phyloP scores from a whole-genome alignment of 2,888 invertebrate species.

The Dynastes maya region DNA sequence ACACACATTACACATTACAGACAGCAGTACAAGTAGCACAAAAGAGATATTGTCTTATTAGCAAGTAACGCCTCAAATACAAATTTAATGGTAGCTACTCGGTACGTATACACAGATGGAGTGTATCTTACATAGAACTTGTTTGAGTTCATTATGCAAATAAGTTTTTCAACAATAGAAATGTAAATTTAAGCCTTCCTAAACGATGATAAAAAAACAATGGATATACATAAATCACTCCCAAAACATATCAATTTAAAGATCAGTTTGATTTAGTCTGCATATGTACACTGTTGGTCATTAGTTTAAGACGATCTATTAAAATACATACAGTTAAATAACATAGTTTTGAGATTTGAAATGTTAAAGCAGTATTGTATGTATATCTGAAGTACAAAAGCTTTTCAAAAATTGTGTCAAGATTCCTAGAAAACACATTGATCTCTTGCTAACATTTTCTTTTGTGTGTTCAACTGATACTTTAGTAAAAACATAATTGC shows the following conservation, averaged over 20 bases:
- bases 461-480: no score
- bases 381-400: no score
- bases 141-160: constrained; percentile 30
- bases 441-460: no score
- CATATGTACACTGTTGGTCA: background rate
- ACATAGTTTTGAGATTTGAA: background rate
- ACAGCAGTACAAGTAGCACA: constrained; percentile 6
- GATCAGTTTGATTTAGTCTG: constrained; percentile 1
- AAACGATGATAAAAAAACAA: constrained; percentile 15
- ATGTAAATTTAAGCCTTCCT: constrained; percentile 17
- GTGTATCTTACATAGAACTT: background rate
- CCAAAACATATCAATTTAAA: constrained; percentile 26
- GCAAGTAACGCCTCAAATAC: constrained; percentile 23
- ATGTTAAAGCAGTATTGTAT: background rate
- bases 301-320: background rate
- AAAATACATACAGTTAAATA: background rate
- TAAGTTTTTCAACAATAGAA: constrained; percentile 14
- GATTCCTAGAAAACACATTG: no score
- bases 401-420: no score
- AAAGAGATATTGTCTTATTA: constrained; percentile 12
- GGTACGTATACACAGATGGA: background rate
- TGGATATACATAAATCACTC: constrained; percentile 26
- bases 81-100: constrained; percentile 13
- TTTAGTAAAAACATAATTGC: no score
- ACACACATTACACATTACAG: background rate